A percentile compares a stretch with the other conserved stretches of the same genome.
phyloP scores from a whole-genome alignment of 2,888 invertebrate species.

The Troides helena region DNA sequence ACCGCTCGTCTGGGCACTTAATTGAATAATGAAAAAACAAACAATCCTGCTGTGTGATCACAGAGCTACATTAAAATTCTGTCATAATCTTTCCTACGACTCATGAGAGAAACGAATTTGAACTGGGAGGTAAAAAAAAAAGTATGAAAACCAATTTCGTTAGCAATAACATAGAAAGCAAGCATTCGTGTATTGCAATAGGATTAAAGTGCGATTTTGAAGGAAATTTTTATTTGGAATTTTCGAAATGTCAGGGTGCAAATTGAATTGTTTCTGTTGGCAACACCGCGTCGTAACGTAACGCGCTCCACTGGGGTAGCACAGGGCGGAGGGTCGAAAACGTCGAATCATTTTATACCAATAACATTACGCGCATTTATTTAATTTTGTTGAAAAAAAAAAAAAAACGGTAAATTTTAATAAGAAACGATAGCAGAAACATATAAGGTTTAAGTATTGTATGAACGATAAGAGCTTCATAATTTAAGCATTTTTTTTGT shows the following conservation, averaged over 20 bases:
- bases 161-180: slow-evolving; percentile 22
- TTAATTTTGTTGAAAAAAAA: slow-evolving; percentile 39
- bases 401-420: background rate
- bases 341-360: slow-evolving; percentile 32
- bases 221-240: slow-evolving; percentile 43
- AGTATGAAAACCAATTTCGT: slow-evolving; percentile 13
- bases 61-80: too few relatives aligned
- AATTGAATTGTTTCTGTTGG: slow-evolving; percentile 48
- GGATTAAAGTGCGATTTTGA: slow-evolving; percentile 29
- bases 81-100: background rate
- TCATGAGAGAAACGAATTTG: slow-evolving; percentile 1
- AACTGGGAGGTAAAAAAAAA: slow-evolving; percentile 5
- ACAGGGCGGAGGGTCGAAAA: slow-evolving; percentile 44
- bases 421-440: background rate
- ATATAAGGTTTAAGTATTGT: background rate
- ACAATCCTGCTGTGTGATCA: too few relatives aligned
- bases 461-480: background rate
- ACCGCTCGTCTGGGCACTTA: too few relatives aligned
- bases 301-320: slow-evolving; percentile 52
- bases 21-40: too few relatives aligned
- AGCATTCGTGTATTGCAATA: slow-evolving; percentile 10
- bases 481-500: too few relatives aligned
- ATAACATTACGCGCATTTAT: slow-evolving; percentile 42
- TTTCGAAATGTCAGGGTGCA: slow-evolving; percentile 49
- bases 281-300: slow-evolving; percentile 49